Percentiles rank a stretch among this genome's conserved stretches.
phyloP scores from a whole-genome alignment of 2,888 invertebrate genomes.

The Charanyca ferruginea region DNA sequence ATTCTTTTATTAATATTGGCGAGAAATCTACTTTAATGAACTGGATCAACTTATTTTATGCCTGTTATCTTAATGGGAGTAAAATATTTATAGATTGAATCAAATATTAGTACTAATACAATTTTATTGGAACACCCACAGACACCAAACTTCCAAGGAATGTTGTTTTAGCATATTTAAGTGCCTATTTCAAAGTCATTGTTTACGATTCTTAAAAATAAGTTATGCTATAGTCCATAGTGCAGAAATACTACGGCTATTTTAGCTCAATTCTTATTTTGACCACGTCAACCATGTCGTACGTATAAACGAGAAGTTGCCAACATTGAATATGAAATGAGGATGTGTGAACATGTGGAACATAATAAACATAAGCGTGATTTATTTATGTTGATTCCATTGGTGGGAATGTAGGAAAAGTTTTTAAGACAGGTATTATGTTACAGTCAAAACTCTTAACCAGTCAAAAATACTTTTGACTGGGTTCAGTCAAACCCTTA shows the following conservation, averaged over 20 bases:
- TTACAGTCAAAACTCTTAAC: too few species aligned
- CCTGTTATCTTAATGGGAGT: conserved; percentile 7
- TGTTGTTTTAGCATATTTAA: conserved; percentile 17
- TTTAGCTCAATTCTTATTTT: conserved; percentile 64
- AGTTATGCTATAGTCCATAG: background rate
- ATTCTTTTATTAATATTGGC: conserved; percentile 37
- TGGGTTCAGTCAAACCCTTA: too few species aligned
- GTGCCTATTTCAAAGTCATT: conserved; percentile 22
- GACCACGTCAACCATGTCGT: conserved; percentile 65
- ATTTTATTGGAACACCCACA: conserved; percentile 22
- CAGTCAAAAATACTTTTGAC: too few species aligned
- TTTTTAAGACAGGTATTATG: conserved; percentile 23
- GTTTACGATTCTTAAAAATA: conserved; percentile 39
- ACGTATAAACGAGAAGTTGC: conserved; percentile 51
- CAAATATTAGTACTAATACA: conserved; percentile 7
- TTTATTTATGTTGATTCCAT: conserved; percentile 70
- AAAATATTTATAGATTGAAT: conserved; percentile 13
- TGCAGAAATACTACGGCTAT: conserved; percentile 44
- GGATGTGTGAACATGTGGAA: conserved; percentile 69
- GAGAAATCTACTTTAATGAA: conserved; percentile 23
- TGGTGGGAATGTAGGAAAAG: conserved; percentile 67
- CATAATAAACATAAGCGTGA: conserved; percentile 73
- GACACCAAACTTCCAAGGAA: background rate
- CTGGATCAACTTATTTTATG: conserved; percentile 14
- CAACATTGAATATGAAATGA: conserved; percentile 75